phyloP scores from a whole-genome alignment of 2,888 invertebrate species.

The Periphyllus acericola region DNA sequence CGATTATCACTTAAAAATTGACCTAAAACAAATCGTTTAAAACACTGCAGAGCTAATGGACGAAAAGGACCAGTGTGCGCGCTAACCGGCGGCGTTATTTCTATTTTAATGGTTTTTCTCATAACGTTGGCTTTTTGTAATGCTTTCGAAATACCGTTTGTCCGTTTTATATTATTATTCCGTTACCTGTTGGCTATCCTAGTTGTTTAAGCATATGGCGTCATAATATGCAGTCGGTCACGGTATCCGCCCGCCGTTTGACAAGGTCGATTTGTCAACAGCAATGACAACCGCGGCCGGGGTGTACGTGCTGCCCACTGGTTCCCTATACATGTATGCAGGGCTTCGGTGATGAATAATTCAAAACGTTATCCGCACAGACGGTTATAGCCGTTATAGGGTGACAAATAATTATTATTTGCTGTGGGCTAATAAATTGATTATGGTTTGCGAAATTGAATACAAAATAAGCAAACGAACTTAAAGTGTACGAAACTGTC shows the following conservation, averaged over 20 bases:
- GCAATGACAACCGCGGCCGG: background rate
- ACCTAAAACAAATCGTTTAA: background rate
- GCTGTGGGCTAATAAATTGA: slow-evolving; percentile 31
- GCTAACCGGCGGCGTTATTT: background rate
- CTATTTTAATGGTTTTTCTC: background rate
- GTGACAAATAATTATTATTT: slow-evolving; percentile 50
- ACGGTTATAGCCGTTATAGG: too few species aligned
- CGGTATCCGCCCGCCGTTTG: slow-evolving; percentile 4
- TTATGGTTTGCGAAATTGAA: slow-evolving; percentile 17
- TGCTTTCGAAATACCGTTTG: background rate
- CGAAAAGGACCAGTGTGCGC: background rate
- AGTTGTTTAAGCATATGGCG: slow-evolving; percentile 15
- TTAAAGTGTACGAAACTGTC: background rate
- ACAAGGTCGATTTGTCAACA: slow-evolving; percentile 44
- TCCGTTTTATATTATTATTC: background rate
- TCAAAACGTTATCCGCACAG: slow-evolving; percentile 28
- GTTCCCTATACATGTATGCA: background rate
- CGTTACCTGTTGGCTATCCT: slow-evolving; percentile 15
- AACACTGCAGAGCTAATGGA: background rate
- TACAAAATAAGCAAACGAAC: slow-evolving; percentile 24
- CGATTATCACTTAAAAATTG: background rate
- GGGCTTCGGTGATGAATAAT: slow-evolving; percentile 28
- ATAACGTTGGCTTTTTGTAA: background rate
- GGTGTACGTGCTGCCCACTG: slow-evolving; percentile 9
- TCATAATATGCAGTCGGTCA: background rate